Conservation (phyloP, 2,113 vertebrate genomes). For the Centropus unirufus region DNA sequence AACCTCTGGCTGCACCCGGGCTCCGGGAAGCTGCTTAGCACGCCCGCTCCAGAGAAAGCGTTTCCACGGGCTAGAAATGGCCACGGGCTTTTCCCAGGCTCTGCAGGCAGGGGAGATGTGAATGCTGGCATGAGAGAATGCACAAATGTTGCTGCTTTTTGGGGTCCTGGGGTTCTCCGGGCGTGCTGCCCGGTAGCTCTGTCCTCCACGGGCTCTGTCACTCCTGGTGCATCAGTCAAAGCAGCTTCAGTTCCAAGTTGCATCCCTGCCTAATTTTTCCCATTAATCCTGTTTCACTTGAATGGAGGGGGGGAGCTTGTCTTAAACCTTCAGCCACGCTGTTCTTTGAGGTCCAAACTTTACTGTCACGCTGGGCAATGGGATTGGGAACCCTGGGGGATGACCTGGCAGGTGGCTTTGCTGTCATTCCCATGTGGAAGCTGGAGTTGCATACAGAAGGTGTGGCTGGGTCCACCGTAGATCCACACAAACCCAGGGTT, state of each 20-base stretch:
- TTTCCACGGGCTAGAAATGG: neutral
- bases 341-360: constrained; percentile 76
- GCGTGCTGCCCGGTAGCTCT: constrained; percentile 48
- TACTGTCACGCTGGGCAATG: constrained; percentile 57
- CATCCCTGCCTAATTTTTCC: constrained; percentile 68
- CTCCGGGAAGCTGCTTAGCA: constrained; percentile 6
- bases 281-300: constrained; percentile 80
- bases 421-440: neutral
- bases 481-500: constrained; percentile 51
- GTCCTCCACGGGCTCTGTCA: constrained; percentile 56
- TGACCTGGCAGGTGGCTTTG: constrained; percentile 33
- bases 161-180: constrained; percentile 56
- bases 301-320: constrained; percentile 73
- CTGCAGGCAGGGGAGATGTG: constrained; percentile 35
- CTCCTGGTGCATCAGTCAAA: constrained; percentile 60
- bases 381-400: constrained; percentile 44
- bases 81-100: neutral
- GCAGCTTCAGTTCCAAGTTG: constrained; percentile 73
- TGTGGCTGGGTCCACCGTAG: constrained; percentile 58
- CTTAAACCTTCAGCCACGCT: constrained; percentile 73
- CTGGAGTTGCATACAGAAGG: constrained; percentile 59
- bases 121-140: neutral
- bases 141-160: neutral
- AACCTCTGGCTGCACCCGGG: constrained; percentile 1
- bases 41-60: constrained; percentile 8